phyloP scores from a whole-genome alignment of 2,113 vertebrate species.

The Oreocharis arfaki region DNA sequence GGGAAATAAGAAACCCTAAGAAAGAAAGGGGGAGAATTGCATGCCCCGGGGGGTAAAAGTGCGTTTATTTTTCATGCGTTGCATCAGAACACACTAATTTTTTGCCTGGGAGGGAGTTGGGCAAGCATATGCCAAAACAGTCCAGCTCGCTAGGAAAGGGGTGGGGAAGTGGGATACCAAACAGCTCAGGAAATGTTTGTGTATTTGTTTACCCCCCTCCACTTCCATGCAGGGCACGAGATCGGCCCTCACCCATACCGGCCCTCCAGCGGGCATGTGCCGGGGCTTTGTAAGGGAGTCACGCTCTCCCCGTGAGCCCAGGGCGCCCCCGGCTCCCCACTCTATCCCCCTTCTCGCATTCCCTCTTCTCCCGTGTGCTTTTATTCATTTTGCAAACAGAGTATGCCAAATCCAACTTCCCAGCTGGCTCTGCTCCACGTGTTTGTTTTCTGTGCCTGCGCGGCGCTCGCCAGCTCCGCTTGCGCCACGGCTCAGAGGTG shows the following conservation, averaged over 20 bases:
- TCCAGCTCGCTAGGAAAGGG: neutral
- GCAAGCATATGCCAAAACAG: neutral
- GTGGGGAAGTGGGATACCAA: neutral
- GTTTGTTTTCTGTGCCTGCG: conserved; percentile 68
- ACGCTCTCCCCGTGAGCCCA: neutral
- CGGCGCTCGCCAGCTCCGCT: conserved; percentile 25
- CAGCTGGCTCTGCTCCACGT: conserved; percentile 61
- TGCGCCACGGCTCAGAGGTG: conserved; percentile 8
- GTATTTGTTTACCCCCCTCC: too few species aligned
- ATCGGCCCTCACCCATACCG: rapidly evolving
- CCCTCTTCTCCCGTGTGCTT: conserved; percentile 8
- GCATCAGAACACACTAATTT: neutral
- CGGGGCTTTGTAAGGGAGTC: neutral
- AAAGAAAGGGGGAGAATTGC: neutral
- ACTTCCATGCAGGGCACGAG: rapidly evolving
- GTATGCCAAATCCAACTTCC: conserved; percentile 43
- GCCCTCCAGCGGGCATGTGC: rapidly evolving
- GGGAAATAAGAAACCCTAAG: neutral
- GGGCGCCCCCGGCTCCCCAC: neutral
- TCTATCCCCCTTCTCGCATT: neutral
- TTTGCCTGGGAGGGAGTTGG: neutral
- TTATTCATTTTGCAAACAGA: conserved; percentile 36
- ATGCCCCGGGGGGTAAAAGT: neutral
- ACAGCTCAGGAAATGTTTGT: neutral
- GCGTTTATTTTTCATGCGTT: neutral